Evolutionary conservation across 2,113 vertebrate genomes (phyloP).

Genomic region (Tachycineta bicolor): DNA sequence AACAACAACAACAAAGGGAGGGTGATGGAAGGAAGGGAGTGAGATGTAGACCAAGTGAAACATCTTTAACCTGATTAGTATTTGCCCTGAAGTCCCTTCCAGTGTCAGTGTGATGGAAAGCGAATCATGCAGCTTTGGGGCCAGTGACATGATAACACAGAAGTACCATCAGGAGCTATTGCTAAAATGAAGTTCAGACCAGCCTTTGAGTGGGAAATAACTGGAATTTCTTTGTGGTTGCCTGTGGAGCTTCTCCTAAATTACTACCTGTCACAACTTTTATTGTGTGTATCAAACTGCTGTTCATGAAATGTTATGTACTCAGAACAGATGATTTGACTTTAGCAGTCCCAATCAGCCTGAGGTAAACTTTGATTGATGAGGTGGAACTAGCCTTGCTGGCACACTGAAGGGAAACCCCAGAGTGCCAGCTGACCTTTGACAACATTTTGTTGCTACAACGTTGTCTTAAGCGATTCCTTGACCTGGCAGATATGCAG

Average conservation of each 20-base stretch:
- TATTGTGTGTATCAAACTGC: background rate
- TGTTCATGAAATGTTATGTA: background rate
- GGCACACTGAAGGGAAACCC: background rate
- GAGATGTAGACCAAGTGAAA: background rate
- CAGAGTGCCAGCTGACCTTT: background rate
- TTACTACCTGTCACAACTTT: background rate
- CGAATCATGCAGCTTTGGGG: background rate
- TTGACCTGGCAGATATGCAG: background rate
- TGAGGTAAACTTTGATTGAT: background rate
- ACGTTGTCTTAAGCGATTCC: background rate
- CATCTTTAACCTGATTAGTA: background rate
- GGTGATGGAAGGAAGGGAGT: too few relatives aligned
- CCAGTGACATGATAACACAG: background rate
- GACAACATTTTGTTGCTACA: background rate
- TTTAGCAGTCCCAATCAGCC: background rate
- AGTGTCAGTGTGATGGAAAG: background rate
- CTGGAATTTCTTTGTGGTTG: background rate
- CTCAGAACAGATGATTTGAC: background rate
- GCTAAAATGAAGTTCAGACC: background rate
- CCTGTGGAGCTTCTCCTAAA: background rate
- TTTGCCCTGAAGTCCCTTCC: background rate
- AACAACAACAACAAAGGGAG: background rate
- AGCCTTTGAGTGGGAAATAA: background rate
- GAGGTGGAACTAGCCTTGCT: background rate
- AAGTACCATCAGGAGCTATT: background rate